A percentile compares a stretch with the other conserved stretches of the same genome.
Conservation (phyloP, 2,888 invertebrate species). For the Tiphia femorata region DNA sequence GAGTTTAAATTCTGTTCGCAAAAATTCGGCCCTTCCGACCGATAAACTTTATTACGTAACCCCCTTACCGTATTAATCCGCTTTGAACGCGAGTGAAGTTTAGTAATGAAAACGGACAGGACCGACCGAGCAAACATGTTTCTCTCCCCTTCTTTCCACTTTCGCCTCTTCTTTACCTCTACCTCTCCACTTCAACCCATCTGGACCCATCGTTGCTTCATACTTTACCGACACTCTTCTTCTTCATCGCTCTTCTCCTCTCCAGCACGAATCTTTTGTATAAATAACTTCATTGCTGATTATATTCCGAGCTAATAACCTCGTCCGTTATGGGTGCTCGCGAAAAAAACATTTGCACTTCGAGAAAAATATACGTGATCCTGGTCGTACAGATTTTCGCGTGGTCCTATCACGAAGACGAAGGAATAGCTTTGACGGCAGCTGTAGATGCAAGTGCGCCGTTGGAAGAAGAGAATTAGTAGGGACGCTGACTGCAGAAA, state of each 20-base stretch:
- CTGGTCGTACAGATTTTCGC: too few species aligned
- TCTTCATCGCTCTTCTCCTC: too few species aligned
- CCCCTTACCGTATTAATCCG: conserved; percentile 27
- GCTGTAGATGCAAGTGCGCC: too few species aligned
- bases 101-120: conserved; percentile 26
- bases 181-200: not conserved
- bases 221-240: not conserved
- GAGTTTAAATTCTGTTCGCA: not conserved
- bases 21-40: conserved; percentile 5
- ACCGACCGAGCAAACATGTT: conserved; percentile 5
- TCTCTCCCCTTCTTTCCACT: not conserved
- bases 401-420: too few species aligned
- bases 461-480: too few species aligned
- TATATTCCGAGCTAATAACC: conserved; percentile 51
- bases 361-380: conserved; percentile 43
- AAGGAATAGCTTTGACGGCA: too few species aligned
- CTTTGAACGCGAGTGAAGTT: conserved; percentile 38
- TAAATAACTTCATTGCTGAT: conserved; percentile 47
- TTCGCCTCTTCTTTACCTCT: not conserved
- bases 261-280: conserved; percentile 41
- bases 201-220: too few species aligned
- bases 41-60: conserved; percentile 1
- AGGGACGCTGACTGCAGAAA: too few species aligned
- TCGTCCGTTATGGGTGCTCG: too few species aligned
- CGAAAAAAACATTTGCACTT: conserved; percentile 42